phyloP scores from a whole-genome alignment of 1,140 invertebrate genomes.

The Zaprionus tsacasi region DNA sequence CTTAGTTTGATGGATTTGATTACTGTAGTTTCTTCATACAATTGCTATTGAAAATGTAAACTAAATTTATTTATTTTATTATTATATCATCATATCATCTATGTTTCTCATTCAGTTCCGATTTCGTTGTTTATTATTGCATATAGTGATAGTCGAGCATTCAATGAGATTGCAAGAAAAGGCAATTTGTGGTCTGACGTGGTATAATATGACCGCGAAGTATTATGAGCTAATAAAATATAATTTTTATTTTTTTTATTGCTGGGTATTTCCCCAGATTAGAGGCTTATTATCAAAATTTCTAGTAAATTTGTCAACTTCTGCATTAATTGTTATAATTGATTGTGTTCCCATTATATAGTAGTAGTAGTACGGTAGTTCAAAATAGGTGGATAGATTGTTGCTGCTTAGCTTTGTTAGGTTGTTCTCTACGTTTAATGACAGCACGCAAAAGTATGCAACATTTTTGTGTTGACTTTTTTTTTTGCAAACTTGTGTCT shows the following conservation, averaged over 20 bases:
- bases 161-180: not conserved
- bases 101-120: not conserved
- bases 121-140: not conserved
- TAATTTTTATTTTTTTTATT: not conserved
- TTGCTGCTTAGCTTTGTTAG: not conserved
- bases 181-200: too few species aligned
- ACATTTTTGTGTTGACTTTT: slow-evolving; percentile 16
- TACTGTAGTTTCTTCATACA: too few species aligned
- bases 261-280: not conserved
- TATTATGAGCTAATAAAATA: too few species aligned
- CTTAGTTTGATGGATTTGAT: too few species aligned
- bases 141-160: not conserved
- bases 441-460: slow-evolving; percentile 36
- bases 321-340: not conserved
- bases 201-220: not conserved
- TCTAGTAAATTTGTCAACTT: not conserved
- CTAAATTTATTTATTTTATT: too few species aligned
- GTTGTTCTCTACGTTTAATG: slow-evolving; percentile 2
- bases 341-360: not conserved
- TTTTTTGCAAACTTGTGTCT: slow-evolving; percentile 11
- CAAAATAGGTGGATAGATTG: not conserved
- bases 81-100: not conserved
- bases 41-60: too few species aligned
- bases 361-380: not conserved
- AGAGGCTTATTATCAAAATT: not conserved